Conservation (phyloP, 2,888 invertebrate species). For the Coelopa pilipes region DNA sequence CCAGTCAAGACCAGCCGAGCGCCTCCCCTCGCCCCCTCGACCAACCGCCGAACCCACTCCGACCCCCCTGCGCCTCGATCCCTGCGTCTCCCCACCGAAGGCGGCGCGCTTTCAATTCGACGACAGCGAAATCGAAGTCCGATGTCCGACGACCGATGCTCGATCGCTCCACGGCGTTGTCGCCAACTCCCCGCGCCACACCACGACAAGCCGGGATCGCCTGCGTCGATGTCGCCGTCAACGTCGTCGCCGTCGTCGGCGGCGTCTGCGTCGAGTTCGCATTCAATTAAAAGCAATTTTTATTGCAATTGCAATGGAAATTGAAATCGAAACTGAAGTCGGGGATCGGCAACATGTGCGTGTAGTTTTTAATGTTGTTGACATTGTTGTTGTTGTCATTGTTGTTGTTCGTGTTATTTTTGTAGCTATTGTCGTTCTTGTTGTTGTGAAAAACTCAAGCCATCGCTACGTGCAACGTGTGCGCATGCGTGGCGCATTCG, state of each 20-base stretch:
- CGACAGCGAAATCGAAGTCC: no score
- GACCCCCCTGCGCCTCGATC: background rate
- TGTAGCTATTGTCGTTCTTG: background rate
- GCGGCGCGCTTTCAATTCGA: background rate
- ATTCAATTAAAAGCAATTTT: slow-evolving; percentile 35
- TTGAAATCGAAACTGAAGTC: slow-evolving; percentile 33
- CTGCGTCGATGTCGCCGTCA: background rate
- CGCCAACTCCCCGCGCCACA: background rate
- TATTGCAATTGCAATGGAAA: slow-evolving; percentile 33
- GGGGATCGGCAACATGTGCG: background rate
- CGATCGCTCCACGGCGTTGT: background rate
- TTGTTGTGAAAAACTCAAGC: background rate
- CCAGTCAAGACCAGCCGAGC: background rate
- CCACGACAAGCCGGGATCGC: background rate
- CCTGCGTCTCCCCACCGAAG: background rate
- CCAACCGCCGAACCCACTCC: background rate
- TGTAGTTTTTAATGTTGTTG: background rate
- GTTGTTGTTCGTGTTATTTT: background rate
- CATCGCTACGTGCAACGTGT: slow-evolving; percentile 15
- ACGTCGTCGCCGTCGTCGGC: background rate
- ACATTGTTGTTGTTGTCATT: slow-evolving; percentile 15
- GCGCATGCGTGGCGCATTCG: slow-evolving; percentile 29
- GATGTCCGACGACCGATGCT: no score
- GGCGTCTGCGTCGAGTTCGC: slow-evolving; percentile 1
- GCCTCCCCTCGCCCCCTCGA: background rate